phyloP scores from a whole-genome alignment of 2,888 invertebrate species.

The Venusia cambrica region DNA sequence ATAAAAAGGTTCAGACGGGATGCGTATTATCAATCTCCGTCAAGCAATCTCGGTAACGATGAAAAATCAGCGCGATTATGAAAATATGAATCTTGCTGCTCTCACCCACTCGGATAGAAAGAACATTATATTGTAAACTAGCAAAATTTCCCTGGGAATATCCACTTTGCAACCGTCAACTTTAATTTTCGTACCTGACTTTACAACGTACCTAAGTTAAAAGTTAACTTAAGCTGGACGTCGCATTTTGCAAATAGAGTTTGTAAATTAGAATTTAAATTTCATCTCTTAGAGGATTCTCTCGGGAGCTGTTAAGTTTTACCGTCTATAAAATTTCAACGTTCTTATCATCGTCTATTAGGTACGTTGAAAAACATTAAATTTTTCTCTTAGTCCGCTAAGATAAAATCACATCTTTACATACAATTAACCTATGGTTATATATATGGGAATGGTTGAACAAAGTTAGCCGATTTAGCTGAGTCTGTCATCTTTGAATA shows the following conservation, averaged over 20 bases:
- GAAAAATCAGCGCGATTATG: slow-evolving; percentile 3
- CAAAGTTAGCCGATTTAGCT: too few relatives aligned
- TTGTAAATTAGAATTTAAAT: slow-evolving; percentile 55
- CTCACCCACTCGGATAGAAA: neutral
- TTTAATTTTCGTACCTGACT: neutral
- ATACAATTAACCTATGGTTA: too few relatives aligned
- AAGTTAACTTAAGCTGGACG: slow-evolving; percentile 27
- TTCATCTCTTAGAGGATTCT: slow-evolving; percentile 46
- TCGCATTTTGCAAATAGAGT: slow-evolving; percentile 51
- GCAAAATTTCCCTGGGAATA: neutral
- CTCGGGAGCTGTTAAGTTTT: slow-evolving; percentile 28
- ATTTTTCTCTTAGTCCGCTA: too few relatives aligned
- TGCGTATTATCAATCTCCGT: slow-evolving; percentile 21
- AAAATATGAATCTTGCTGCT: too few relatives aligned
- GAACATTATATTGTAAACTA: slow-evolving; percentile 1
- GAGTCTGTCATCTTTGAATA: too few relatives aligned
- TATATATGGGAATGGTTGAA: too few relatives aligned
- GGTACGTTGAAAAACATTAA: too few relatives aligned
- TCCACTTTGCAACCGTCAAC: slow-evolving; percentile 1
- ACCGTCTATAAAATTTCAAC: slow-evolving; percentile 11
- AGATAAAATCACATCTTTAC: too few relatives aligned
- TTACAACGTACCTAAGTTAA: slow-evolving; percentile 10
- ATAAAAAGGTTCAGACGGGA: slow-evolving; percentile 14
- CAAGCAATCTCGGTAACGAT: slow-evolving; percentile 13
- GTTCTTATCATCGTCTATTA: too few relatives aligned